Evolutionary conservation across 2,113 vertebrate genomes (phyloP), one percentile per base, ranked within the genome.

Genomic region (Polyodon spathula): DNA sequence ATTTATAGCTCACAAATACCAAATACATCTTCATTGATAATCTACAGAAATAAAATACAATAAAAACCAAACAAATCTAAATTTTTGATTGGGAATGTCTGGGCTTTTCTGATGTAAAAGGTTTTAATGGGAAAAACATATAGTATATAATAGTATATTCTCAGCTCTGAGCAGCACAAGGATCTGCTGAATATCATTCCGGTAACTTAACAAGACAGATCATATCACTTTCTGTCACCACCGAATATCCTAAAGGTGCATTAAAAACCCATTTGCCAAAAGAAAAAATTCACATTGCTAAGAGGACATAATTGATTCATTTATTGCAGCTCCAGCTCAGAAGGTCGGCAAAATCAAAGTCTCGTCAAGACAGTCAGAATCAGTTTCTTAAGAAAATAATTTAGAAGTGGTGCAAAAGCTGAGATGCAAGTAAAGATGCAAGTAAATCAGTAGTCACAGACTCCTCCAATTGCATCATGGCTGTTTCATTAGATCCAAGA

Each of bases 181-280:
- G 41, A 14, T 8, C 9, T 44, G 43, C 43, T 8, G 43, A n/a
- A n/a, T 37, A 59, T 17, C 12, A 12, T 43, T 46, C 12, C 37
- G 58, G 17, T 50, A 39, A 43, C 44, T 37, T 12, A 51, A 60
- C 43, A 46, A 60, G 53, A 53, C 66, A 74, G 71, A 76, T 72
- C 59, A 11, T 59, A 46, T 59, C 37, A 50, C 44, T 60, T 12
- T 44, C 8, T 44, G 40, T 46, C 27, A 15, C 10, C 44, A 50
- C 44, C 27, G 8, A 10, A 48, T 16, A 60, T 43, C 44, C 44
- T 4, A 60, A 60, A 60, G 46, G 44, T 60, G 12, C 58, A 60
- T 50, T 51, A 50, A 44, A 44, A 48, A 59, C 44, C 58, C 6
- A 60, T 60, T 60, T 60, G 16, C 7, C 43, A 44, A 8, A n/a